phyloP scores from a whole-genome alignment of 2,113 vertebrate species.

The Gymnorhina tibicen region DNA sequence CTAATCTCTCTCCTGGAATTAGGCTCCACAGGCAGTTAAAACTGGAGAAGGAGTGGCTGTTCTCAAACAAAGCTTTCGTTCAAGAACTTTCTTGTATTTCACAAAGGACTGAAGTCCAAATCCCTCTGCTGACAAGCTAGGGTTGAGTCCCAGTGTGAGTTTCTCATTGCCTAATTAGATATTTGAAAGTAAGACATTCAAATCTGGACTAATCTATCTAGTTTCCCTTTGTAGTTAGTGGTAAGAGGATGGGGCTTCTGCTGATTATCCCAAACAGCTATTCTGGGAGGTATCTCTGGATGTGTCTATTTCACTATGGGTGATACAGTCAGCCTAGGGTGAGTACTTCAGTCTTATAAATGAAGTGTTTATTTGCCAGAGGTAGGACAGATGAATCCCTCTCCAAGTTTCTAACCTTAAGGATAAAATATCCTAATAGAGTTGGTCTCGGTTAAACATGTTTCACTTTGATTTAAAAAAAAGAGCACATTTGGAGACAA shows the following conservation, averaged over 20 bases:
- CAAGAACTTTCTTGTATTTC: not conserved
- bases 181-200: constrained; percentile 1
- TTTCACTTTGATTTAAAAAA: not conserved
- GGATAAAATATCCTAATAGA: not conserved
- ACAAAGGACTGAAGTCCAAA: not conserved
- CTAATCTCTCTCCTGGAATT: not conserved
- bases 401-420: not conserved
- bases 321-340: not conserved
- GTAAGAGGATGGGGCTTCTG: not conserved
- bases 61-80: not conserved
- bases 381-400: not conserved
- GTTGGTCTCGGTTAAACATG: not conserved
- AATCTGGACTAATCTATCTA: not conserved
- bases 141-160: not conserved
- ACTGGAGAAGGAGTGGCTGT: not conserved
- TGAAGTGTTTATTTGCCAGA: not conserved
- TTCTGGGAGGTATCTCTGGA: not conserved
- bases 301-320: not conserved
- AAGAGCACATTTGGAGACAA: not conserved
- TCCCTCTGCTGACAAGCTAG: not conserved
- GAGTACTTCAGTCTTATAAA: not conserved
- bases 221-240: not conserved
- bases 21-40: not conserved
- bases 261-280: not conserved
- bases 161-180: not conserved